phyloP scores from a whole-genome alignment of 2,113 vertebrate species.

The Erpornis zantholeuca region DNA sequence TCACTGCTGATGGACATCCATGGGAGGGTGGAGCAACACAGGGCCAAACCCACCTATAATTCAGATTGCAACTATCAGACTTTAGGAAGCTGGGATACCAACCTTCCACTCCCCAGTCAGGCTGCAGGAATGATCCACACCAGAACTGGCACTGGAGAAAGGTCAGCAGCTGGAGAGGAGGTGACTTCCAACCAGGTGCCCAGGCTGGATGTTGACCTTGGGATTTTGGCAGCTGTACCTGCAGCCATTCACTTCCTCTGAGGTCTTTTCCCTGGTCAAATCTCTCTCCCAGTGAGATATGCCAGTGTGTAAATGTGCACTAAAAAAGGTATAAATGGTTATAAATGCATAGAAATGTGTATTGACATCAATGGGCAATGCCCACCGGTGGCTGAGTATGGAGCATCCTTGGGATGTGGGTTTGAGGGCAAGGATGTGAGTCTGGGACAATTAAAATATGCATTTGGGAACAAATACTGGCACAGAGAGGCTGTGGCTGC shows the following conservation, averaged over 20 bases:
- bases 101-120: neutral
- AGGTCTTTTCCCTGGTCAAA: neutral
- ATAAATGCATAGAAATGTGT: neutral
- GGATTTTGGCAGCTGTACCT: neutral
- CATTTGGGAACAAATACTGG: neutral
- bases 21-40: rapidly evolving
- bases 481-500: too few relatives aligned
- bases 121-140: neutral
- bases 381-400: rapidly evolving
- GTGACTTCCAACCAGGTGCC: neutral
- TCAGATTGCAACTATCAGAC: neutral
- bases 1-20: rapidly evolving
- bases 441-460: neutral
- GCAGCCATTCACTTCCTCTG: neutral
- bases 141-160: neutral
- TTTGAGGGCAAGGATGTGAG: neutral
- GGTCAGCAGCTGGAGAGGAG: neutral
- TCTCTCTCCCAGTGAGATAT: neutral
- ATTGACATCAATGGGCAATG: rapidly evolving
- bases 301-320: neutral
- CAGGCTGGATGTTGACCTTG: neutral
- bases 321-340: too few relatives aligned
- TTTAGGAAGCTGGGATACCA: neutral
- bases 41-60: neutral
- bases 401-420: neutral